Evolutionary conservation across 2,113 vertebrate species (phyloP), one percentile per base, ranked within the genome.

Genomic region (Ailurus styani): DNA sequence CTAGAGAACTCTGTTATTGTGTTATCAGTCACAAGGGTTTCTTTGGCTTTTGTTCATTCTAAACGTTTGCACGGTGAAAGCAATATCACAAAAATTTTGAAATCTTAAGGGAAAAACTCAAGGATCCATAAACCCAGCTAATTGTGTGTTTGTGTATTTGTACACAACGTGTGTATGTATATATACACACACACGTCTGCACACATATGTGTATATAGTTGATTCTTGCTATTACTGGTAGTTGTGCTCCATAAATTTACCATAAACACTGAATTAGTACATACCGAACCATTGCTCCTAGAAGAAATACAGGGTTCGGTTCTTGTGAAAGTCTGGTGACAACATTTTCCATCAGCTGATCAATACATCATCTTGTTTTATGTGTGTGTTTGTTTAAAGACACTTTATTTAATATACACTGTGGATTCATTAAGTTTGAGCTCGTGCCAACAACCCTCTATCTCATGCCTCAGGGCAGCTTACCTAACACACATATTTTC

Each of bases 11-110:
- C 60, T 93, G 91, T 25, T 88, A 77, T 90, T 93, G 52, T 93
- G 91, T 25, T 88, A 77, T 90, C 78, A 29, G 10, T 73, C 96
- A 64, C 5, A 8, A 29, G 31, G 25, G 31, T 34, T 96, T 62
- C 87, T 89, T 97, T 96, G 92, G 42, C 83, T 90, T 89, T 84
- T 84, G 54, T 91, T 68, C 94, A 96, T 83, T 89, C 79, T 60
- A 84, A 97, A 95, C 87, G 15, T 93, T 97, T 96, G 96, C 55
- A 93, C 18, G 29, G 31, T 75, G 21, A 75, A 82, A 95, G 21
- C 55, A 91, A 91, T 64, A 47, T 45, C 87, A 83, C 20, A 37
- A 96, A 97, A 94, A 55, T 93, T 87, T 91, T 52, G 14, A 95
- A 81, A 95, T 77, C 81, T 75, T 90, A 94, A 90, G 64, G 90